Conservation (phyloP, 64 coral and sea anemone genomes). For the Stichodactyla helianthus region DNA sequence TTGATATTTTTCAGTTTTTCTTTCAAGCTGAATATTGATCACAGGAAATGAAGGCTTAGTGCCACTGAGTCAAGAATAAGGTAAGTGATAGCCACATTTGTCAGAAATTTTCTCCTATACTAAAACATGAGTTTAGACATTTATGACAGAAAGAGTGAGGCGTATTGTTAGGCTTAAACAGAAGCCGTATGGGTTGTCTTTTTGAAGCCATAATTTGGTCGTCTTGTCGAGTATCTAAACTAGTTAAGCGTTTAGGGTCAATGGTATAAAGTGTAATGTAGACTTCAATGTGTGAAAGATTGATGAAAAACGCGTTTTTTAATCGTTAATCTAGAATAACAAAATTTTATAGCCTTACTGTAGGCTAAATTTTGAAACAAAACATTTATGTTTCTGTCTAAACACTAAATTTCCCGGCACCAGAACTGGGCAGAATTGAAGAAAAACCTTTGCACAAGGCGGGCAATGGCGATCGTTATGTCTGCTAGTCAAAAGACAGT, state of each 20-base stretch:
- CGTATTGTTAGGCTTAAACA: not conserved
- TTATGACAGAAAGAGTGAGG: not conserved
- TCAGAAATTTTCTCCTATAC: not conserved
- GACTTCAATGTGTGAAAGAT: not conserved
- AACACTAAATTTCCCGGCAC: not conserved
- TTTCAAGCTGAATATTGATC: not conserved
- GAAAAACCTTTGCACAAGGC: not conserved
- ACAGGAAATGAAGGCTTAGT: constrained; percentile 4
- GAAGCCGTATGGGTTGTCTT: not conserved
- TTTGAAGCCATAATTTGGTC: not conserved
- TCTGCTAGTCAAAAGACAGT: not conserved
- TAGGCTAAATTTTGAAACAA: not conserved
- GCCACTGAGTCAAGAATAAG: not conserved
- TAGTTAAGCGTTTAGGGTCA: not conserved
- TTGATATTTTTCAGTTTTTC: constrained; percentile 1
- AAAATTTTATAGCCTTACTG: not conserved
- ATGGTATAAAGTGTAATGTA: not conserved
- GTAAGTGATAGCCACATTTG: not conserved
- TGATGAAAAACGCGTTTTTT: not conserved
- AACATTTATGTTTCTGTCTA: not conserved
- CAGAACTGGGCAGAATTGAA: not conserved
- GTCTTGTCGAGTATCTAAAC: not conserved
- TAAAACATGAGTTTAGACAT: not conserved
- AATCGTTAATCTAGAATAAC: not conserved
- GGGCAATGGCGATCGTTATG: not conserved